A percentile compares a stretch with the other conserved stretches of the same genome.
phyloP scores from a whole-genome alignment of 1,140 invertebrate species.

The Drosophila persimilis region DNA sequence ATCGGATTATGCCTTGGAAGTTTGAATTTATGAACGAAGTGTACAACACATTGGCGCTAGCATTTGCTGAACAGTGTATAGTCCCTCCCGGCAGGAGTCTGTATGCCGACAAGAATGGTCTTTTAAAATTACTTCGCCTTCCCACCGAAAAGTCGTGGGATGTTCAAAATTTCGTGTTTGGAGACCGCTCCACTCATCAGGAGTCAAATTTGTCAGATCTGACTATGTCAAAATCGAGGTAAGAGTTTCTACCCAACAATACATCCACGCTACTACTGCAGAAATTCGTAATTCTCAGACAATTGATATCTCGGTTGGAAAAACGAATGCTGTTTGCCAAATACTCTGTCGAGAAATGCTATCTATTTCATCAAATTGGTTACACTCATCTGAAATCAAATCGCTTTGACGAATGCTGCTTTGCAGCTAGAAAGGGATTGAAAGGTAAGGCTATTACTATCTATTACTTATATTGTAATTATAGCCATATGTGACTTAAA shows the following conservation, averaged over 20 bases:
- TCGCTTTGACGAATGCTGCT: constrained; percentile 66
- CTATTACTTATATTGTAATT: not conserved
- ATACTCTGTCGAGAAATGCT: constrained; percentile 72
- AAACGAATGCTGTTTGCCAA: constrained; percentile 63
- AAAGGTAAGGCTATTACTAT: constrained; percentile 30
- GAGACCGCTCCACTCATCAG: constrained; percentile 69
- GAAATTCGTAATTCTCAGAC: constrained; percentile 29
- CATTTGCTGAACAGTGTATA: constrained; percentile 58
- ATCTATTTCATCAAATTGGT: constrained; percentile 70
- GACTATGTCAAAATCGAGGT: constrained; percentile 33
- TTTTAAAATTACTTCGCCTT: constrained; percentile 48
- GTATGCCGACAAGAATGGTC: constrained; percentile 8
- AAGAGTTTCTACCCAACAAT: not conserved
- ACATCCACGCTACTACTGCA: not conserved
- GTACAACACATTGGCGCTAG: constrained; percentile 71
- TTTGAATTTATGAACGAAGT: constrained; percentile 77
- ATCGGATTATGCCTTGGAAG: constrained; percentile 77
- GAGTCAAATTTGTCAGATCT: constrained; percentile 42
- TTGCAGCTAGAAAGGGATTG: constrained; percentile 60
- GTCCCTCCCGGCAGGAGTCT: constrained; percentile 25
- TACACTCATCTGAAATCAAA: constrained; percentile 54
- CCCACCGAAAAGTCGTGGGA: constrained; percentile 55
- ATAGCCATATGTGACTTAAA: too few species aligned
- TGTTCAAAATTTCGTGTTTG: constrained; percentile 58
- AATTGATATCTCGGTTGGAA: constrained; percentile 48